These are phyloP conservation scores for Arrhamphus sclerolepis DNA, from an alignment of 2,797 vertebrate species.

Conservation along the genomic window DNA sequence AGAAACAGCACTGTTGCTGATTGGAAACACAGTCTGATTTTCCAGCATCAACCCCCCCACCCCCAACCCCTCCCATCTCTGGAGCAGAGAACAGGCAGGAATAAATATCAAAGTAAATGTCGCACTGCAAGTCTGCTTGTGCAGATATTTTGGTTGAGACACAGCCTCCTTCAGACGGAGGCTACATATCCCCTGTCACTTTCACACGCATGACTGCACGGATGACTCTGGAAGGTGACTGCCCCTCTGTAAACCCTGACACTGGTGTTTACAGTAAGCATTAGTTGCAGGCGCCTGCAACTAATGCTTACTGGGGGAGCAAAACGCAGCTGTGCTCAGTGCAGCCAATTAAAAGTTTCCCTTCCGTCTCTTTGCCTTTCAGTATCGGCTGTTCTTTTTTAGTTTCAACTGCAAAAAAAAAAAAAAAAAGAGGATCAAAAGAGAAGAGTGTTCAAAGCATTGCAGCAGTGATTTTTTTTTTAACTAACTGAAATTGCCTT, in stretches of 20 bases:
- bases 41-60: conserved; percentile 35
- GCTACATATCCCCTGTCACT: conserved; percentile 33
- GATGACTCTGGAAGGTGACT: conserved; percentile 42
- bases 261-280: conserved; percentile 60
- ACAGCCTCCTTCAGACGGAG: conserved; percentile 22
- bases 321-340: conserved; percentile 61
- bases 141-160: conserved; percentile 45
- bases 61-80: conserved; percentile 34
- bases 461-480: conserved; percentile 44
- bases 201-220: conserved; percentile 19
- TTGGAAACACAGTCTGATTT: conserved; percentile 56
- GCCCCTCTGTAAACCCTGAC: conserved; percentile 34
- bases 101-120: conserved; percentile 57
- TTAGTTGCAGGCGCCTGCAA: conserved; percentile 67
- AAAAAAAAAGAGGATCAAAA: conserved; percentile 41
- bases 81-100: conserved; percentile 46
- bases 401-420: conserved; percentile 39
- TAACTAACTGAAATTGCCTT: conserved; percentile 21
- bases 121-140: conserved; percentile 23
- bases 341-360: conserved; percentile 76
- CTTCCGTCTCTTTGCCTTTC: conserved; percentile 48
- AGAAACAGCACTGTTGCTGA: conserved; percentile 50
- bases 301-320: conserved; percentile 55
- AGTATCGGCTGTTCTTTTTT: conserved; percentile 45
- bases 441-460: conserved; percentile 34